Base-by-base conservation (phyloP, 2,797 vertebrate genomes). In the Typhlichthys eigenmanni region DNA sequence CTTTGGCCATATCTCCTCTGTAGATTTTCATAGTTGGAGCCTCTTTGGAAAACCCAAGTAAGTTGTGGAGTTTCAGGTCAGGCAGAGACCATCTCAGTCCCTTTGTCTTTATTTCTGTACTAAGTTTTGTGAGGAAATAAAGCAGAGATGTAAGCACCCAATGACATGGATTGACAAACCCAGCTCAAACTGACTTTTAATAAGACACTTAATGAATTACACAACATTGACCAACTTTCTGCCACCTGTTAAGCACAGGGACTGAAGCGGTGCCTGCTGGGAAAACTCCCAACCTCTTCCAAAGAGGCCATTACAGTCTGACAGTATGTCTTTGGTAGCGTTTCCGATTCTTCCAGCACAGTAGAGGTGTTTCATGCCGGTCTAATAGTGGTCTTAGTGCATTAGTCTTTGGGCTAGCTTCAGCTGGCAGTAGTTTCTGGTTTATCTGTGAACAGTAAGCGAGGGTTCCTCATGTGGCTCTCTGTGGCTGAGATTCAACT, bases 331-430 rank as follows among this genome's bases (percentile, higher is more conserved):
- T 88, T 92, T 91, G 91, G 89, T 93, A 93, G 90, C 87, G 85
- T 92, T 90, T 92, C 87, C 84, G 87, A 89, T 88, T 84, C 91
- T 92, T 89, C 87, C 88, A 89, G 89, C 90, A 91, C 91, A 89
- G 85, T 93, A 91, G 91, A 91, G 81, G 85, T 92, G 89, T 90
- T 91, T 89, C 90, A 91, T 90, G 87, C 90, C 88, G 87, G 89
- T 89, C 87, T 90, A 88, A 87, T 94, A 92, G 92, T 93, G 89
- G 85, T 93, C 73, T 89, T 93, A 91, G 91, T 93, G 91, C 87
- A 89, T 92, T 93, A 92, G 91, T 90, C 91, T 90, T 83, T 88
- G 88, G 89, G 89, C 87, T 89, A 74, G 90, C 82, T 86, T 81
- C 85, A 86, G 62, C 86, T 88, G 89, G 89, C 83, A 61, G 73